phyloP scores from a whole-genome alignment of 2,888 invertebrate species.

The Dryocosmus kuriphilus region DNA sequence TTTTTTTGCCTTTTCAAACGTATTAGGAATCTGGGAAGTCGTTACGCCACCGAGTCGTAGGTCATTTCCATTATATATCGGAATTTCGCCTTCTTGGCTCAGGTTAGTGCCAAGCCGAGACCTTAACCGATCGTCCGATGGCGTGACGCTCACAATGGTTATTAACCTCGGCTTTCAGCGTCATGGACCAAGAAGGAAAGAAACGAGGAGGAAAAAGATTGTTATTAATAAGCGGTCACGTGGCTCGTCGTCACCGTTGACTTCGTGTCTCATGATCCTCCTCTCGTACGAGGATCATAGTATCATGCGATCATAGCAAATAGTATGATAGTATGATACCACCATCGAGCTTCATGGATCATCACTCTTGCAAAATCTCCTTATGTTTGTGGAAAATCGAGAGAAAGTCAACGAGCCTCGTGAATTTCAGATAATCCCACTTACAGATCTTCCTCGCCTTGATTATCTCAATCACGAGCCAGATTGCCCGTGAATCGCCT shows the following conservation, averaged over 20 bases:
- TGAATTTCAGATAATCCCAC: constrained; percentile 22
- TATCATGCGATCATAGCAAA: constrained; percentile 3
- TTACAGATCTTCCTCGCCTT: constrained; percentile 5
- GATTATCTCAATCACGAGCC: constrained; percentile 21
- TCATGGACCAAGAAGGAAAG: constrained; percentile 55
- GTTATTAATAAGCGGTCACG: constrained; percentile 57
- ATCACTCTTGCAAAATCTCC: constrained; percentile 46
- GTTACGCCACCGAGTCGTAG: constrained; percentile 64
- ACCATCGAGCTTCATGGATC: constrained; percentile 49
- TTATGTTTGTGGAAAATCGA: constrained; percentile 40
- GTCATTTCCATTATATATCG: constrained; percentile 75
- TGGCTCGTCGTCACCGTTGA: constrained; percentile 34
- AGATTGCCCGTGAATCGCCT: constrained; percentile 15
- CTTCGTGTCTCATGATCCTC: constrained; percentile 27
- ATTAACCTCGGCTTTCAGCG: constrained; percentile 69
- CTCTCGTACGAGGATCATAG: constrained; percentile 12
- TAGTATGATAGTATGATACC: constrained; percentile 11
- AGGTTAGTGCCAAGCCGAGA: constrained; percentile 56
- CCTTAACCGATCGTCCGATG: constrained; percentile 59
- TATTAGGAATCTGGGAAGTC: constrained; percentile 23
- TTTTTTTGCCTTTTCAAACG: neutral
- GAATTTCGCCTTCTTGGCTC: constrained; percentile 69
- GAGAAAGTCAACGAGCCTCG: constrained; percentile 31
- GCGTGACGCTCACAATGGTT: constrained; percentile 66
- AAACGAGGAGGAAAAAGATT: constrained; percentile 52